These are phyloP conservation scores for Sclerurus mexicanus DNA, from an alignment of 2,113 vertebrate genomes.

Conservation along the genomic window DNA sequence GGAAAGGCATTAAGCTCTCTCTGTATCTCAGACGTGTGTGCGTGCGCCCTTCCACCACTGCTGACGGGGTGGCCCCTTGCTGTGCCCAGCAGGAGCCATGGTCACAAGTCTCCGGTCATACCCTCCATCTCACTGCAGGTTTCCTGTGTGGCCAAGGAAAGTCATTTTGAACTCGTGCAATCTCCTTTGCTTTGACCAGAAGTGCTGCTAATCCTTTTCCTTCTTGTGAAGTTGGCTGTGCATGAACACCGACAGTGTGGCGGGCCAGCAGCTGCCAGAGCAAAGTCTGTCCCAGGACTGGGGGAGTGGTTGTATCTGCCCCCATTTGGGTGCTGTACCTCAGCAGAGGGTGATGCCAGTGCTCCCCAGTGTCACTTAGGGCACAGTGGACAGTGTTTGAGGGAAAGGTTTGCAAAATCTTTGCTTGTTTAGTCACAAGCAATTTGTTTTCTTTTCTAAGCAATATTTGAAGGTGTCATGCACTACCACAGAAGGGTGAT, in stretches of 20 bases:
- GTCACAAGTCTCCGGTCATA: not conserved
- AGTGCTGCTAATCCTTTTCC: not conserved
- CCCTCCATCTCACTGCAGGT: not conserved
- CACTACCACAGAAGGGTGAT: not conserved
- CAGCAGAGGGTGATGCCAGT: not conserved
- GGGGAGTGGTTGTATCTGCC: not conserved
- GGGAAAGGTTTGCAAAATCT: not conserved
- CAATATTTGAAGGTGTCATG: not conserved
- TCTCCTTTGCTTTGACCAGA: not conserved
- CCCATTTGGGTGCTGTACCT: not conserved
- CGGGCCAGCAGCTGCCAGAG: rapidly evolving
- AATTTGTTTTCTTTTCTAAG: not conserved
- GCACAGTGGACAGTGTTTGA: not conserved
- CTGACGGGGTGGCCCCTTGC: not conserved
- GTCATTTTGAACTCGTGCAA: not conserved
- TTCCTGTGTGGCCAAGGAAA: conserved; percentile 2
- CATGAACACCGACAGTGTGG: rapidly evolving
- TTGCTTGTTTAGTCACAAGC: not conserved
- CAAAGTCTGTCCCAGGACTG: not conserved
- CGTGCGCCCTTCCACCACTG: not conserved
- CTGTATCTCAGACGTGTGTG: not conserved
- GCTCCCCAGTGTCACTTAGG: not conserved
- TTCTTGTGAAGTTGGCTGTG: not conserved
- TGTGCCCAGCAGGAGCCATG: rapidly evolving
- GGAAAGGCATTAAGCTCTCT: not conserved